These are phyloP conservation scores for Eucera pruinosa DNA, from an alignment of 2,888 invertebrate genomes.

Conservation along the genomic window DNA sequence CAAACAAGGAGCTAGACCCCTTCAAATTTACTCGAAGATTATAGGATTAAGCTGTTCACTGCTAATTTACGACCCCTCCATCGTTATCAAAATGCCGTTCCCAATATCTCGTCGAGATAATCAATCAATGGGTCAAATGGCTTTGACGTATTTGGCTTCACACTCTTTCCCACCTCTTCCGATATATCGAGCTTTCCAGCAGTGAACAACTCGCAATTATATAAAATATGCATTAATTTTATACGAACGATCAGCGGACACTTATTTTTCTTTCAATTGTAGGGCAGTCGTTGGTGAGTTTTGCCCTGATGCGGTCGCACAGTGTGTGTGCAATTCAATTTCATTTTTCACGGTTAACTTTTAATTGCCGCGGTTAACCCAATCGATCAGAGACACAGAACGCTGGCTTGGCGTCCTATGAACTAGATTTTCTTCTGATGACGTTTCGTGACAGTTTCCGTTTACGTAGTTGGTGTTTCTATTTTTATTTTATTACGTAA, in stretches of 20 bases:
- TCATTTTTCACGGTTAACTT: slow-evolving; percentile 18
- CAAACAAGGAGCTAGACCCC: neutral
- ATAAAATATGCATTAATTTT: too few relatives aligned
- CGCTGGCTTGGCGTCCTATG: neutral
- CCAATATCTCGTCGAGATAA: slow-evolving; percentile 45
- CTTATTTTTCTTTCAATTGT: slow-evolving; percentile 22
- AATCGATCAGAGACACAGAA: slow-evolving; percentile 3
- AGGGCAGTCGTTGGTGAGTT: neutral
- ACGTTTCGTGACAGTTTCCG: neutral
- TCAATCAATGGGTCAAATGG: slow-evolving; percentile 53
- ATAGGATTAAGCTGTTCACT: slow-evolving; percentile 26
- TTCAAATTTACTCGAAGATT: slow-evolving; percentile 1
- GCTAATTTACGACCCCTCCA: slow-evolving; percentile 23
- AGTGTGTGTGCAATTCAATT: neutral
- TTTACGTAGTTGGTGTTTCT: neutral
- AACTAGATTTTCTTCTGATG: neutral
- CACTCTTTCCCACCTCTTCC: too few relatives aligned
- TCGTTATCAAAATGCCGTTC: slow-evolving; percentile 47
- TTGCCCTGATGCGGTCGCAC: too few relatives aligned
- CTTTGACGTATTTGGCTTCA: slow-evolving; percentile 43
- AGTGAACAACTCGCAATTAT: too few relatives aligned
- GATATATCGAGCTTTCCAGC: too few relatives aligned
- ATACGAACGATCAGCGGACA: neutral
- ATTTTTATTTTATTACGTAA: too few relatives aligned
- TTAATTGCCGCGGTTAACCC: slow-evolving; percentile 24